phyloP scores from a whole-genome alignment of 1,140 invertebrate species.

The Palaemon carinicauda region DNA sequence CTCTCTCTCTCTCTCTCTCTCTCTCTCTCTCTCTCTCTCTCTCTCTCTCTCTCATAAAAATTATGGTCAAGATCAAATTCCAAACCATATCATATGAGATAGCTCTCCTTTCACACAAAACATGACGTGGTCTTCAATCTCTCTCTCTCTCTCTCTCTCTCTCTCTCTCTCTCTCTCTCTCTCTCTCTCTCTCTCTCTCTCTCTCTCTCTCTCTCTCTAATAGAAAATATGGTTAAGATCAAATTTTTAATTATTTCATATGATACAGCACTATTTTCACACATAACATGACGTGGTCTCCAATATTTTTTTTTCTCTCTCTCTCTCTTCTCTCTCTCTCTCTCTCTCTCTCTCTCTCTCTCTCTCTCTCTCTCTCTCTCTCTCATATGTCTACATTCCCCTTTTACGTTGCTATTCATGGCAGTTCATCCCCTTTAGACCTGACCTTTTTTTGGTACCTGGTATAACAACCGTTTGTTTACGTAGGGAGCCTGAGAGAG shows the following conservation, averaged over 20 bases:
- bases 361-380: constrained; percentile 37
- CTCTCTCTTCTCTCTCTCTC: constrained; percentile 12
- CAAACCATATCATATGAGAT: neutral
- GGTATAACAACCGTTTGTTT: neutral
- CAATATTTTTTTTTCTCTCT: neutral
- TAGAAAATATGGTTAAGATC: neutral
- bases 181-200: neutral
- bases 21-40: constrained; percentile 16
- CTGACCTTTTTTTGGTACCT: neutral
- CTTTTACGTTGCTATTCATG: neutral
- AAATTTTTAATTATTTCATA: neutral
- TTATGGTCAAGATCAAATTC: neutral
- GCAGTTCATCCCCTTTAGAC: neutral
- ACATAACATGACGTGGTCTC: too few relatives aligned
- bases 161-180: neutral
- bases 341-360: constrained; percentile 40
- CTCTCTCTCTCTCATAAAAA: neutral
- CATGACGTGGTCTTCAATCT: neutral
- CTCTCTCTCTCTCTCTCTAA: neutral
- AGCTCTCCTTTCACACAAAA: neutral
- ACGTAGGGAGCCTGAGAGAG: too few relatives aligned
- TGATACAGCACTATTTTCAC: too few relatives aligned
- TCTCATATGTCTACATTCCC: neutral
- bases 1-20: constrained; percentile 9
- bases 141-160: neutral